Percentiles rank a stretch among this genome's conserved stretches.
Evolutionary conservation across 2,888 invertebrate genomes (phyloP).

Genomic region (Heliconius erato): DNA sequence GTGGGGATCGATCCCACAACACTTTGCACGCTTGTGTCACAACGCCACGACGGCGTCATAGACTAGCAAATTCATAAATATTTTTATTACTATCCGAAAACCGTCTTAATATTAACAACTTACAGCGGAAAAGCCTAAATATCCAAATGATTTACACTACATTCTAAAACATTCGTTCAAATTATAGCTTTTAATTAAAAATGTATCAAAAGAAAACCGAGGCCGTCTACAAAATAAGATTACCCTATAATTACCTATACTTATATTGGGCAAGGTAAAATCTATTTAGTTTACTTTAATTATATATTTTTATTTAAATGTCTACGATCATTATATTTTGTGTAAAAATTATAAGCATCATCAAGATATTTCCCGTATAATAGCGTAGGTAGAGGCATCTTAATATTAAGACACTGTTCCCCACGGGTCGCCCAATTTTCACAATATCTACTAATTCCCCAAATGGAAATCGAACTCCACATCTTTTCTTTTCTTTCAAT

Average conservation of each 20-base stretch:
- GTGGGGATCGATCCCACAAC: no score
- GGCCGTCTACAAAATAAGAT: conserved; percentile 11
- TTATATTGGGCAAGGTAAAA: conserved; percentile 16
- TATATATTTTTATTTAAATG: not conserved
- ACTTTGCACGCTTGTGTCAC: no score
- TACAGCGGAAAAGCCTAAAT: not conserved
- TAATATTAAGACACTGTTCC: not conserved
- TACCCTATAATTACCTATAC: conserved; percentile 17
- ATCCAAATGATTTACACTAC: not conserved
- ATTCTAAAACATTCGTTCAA: not conserved
- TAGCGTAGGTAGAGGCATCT: not conserved
- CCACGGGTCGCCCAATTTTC: not conserved
- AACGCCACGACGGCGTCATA: no score
- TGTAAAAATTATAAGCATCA: not conserved
- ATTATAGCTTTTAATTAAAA: conserved; percentile 4
- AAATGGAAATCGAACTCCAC: no score
- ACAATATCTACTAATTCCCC: no score
- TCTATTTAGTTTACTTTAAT: not conserved
- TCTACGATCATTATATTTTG: not conserved
- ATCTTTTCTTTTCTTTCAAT: no score
- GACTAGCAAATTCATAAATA: not conserved
- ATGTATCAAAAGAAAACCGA: conserved; percentile 12
- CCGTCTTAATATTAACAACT: no score
- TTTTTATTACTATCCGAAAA: not conserved
- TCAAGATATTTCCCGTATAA: not conserved